A percentile compares a stretch with the other conserved stretches of the same genome.
Evolutionary conservation across 2,797 vertebrate genomes (phyloP).

Genomic region (Myripristis jacobus): DNA sequence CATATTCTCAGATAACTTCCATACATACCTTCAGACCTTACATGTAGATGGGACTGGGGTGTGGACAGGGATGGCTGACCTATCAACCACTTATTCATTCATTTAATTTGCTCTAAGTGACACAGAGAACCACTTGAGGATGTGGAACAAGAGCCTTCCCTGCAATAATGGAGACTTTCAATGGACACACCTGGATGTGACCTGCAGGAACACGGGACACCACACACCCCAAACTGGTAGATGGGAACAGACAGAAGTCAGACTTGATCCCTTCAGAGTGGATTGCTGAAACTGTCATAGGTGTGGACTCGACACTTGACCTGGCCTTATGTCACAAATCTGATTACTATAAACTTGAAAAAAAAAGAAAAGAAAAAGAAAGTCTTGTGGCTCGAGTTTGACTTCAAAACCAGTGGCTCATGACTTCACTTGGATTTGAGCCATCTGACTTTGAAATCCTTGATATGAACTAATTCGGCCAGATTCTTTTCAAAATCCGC

Average conservation of each 20-base stretch:
- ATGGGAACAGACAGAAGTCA: conserved; percentile 21
- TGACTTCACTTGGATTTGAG: too few relatives aligned
- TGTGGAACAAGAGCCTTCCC: conserved; percentile 27
- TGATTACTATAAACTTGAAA: too few relatives aligned
- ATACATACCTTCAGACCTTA: conserved; percentile 2
- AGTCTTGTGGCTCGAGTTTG: too few relatives aligned
- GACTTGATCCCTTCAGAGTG: conserved; percentile 31
- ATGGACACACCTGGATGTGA: conserved; percentile 27
- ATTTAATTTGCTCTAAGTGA: conserved; percentile 22
- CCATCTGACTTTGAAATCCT: too few relatives aligned
- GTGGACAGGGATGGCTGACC: conserved; percentile 4
- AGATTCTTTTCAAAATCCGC: too few relatives aligned
- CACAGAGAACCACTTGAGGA: conserved; percentile 11
- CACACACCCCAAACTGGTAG: not conserved
- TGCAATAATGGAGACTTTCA: conserved; percentile 9
- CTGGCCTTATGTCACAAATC: too few relatives aligned
- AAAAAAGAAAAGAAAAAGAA: too few relatives aligned
- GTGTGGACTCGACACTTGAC: too few relatives aligned
- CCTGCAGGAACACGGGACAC: conserved; percentile 13
- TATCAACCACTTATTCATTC: conserved; percentile 9
- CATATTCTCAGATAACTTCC: conserved; percentile 41
- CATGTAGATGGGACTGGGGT: not conserved
- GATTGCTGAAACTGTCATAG: conserved; percentile 10
- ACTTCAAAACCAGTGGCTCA: too few relatives aligned
- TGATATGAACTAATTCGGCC: too few relatives aligned